phyloP scores from a whole-genome alignment of 2,113 vertebrate species.

The Dolichallabes microphthalmus region DNA sequence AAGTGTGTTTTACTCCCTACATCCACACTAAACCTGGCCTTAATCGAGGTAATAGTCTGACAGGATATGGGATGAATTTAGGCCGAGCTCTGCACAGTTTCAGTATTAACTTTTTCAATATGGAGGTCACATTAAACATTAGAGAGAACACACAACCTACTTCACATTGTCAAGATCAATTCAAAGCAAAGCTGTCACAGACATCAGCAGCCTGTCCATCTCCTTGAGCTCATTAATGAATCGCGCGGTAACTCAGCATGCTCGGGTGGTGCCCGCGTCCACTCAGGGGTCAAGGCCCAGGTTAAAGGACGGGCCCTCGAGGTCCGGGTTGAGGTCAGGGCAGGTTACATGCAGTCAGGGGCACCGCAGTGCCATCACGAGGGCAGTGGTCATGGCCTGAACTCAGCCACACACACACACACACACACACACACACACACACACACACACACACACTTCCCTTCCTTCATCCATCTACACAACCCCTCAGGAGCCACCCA shows the following conservation, averaged over 20 bases:
- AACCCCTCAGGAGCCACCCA: conserved; percentile 25
- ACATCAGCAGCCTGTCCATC: conserved; percentile 37
- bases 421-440: neutral
- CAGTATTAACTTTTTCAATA: neutral
- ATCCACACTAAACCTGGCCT: neutral
- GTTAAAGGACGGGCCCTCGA: conserved; percentile 47
- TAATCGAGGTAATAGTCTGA: neutral
- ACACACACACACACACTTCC: neutral
- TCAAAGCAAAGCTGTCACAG: neutral
- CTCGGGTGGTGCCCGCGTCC: conserved; percentile 59
- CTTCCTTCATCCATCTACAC: conserved; percentile 14
- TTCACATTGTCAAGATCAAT: neutral
- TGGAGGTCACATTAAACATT: neutral
- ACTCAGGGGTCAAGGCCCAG: conserved; percentile 41
- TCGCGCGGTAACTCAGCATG: conserved; percentile 67
- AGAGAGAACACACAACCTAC: neutral
- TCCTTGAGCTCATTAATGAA: conserved; percentile 34
- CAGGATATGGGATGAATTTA: neutral
- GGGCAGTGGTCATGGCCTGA: conserved; percentile 47
- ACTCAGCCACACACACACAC: neutral
- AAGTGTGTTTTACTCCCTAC: neutral
- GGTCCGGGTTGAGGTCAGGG: conserved; percentile 68
- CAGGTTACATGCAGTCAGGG: conserved; percentile 53
- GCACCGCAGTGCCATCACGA: conserved; percentile 17
- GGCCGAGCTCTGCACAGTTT: neutral